Evolutionary conservation across 1,140 invertebrate genomes (phyloP), one percentile per base, ranked within the genome.

Genomic region (Bombus huntii): DNA sequence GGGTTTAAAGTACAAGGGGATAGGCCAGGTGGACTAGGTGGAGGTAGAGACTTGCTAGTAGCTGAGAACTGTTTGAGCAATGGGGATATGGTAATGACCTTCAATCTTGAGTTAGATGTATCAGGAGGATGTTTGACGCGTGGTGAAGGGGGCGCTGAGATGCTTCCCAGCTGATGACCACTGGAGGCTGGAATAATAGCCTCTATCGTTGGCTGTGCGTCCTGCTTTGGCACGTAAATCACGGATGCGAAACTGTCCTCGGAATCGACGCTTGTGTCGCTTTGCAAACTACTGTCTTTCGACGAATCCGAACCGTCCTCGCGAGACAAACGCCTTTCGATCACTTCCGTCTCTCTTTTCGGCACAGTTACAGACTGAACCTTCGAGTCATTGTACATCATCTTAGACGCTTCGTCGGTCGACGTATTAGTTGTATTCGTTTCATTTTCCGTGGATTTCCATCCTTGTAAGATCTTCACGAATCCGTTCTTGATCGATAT

Each of bases 191-290:
- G 74, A 22, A 81, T 25, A 37, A 84, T n/a, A 22, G 28, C 37
- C 25, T 90, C 88, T 8, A 77, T 74, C 10, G 77, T 13, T 2
- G 79, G 28, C 18, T 81, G 28, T 12, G 66, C 72, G 82, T 96
- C 96, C 85, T 95, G 95, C 92, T 97, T 97, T 68, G 98, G 98
- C 88, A 98, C 97, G 92, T 97, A 98, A 91, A 98, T 98, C 15
- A 98, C 98, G 73, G 98, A 98, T 57, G 98, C 98, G 93, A 98
- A 98, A 94, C 98, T 98, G 90, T 99, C 98, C 94, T 99, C 98
- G 3, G 98, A 98, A 93, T 99, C 98, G 5, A 99, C 97, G 94
- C 98, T 98, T 1, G 98, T 98, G 91, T 99, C 98, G 94, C 98
- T 98, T 93, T 98, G 98, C 72, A 98, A 95, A 93, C 98, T 98